A percentile compares a stretch with the other conserved stretches of the same genome.
phyloP scores from a whole-genome alignment of 2,888 invertebrate species.

The Monoplex corrugatus region DNA sequence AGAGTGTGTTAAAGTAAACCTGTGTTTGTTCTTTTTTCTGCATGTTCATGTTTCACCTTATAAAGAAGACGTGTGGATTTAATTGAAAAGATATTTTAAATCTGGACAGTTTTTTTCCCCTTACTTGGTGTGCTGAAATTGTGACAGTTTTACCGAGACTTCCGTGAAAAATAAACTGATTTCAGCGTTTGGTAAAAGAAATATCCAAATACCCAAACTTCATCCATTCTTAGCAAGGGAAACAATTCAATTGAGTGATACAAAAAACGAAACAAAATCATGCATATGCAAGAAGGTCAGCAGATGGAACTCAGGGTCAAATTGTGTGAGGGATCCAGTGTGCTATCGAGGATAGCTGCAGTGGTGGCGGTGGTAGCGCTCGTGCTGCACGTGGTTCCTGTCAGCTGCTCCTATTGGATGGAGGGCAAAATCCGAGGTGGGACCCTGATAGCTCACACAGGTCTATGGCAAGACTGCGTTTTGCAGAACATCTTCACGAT shows the following conservation, averaged over 20 bases:
- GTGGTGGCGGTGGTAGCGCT: conserved; percentile 24
- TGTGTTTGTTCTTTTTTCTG: too few species aligned
- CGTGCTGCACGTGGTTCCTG: conserved; percentile 33
- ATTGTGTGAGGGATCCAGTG: conserved; percentile 30
- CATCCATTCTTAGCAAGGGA: too few species aligned
- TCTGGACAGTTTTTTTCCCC: too few species aligned
- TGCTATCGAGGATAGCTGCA: conserved; percentile 4
- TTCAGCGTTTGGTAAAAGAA: too few species aligned
- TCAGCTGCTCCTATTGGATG: conserved; percentile 39
- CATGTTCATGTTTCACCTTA: too few species aligned
- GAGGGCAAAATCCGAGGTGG: conserved; percentile 18
- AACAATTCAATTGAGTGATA: not conserved
- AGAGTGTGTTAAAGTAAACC: too few species aligned
- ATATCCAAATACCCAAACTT: not conserved
- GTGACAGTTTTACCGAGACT: too few species aligned
- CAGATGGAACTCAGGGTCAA: not conserved
- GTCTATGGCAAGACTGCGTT: conserved; percentile 33
- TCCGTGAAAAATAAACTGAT: too few species aligned
- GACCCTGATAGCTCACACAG: conserved; percentile 27
- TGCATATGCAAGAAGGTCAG: conserved; percentile 43
- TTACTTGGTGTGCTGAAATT: not conserved
- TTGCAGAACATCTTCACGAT: not conserved
- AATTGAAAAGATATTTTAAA: too few species aligned
- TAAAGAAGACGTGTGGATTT: too few species aligned
- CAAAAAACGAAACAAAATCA: not conserved